Base-by-base conservation (phyloP, 2,888 invertebrate genomes). In the Eucriotettix oculatus region DNA sequence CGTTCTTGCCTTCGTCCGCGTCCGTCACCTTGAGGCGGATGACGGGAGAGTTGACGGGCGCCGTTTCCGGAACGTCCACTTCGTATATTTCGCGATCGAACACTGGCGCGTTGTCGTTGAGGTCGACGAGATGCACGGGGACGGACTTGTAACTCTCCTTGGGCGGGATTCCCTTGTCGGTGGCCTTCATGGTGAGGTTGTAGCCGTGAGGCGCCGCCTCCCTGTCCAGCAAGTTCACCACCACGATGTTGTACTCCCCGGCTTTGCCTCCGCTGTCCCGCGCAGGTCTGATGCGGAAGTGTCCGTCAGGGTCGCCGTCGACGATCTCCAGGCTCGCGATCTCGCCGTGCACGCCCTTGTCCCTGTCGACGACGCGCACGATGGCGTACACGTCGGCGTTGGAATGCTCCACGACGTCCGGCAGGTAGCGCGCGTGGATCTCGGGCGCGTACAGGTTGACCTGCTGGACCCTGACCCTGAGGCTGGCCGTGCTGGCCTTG, bases 311-410 rank as follows among this genome's bases (percentile, higher is more conserved):
- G 73, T 94, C 93, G 0, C 95, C 94, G 64, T 88, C 89, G 9
- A 90, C 85, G 61, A 96, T 91, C 67, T 90, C 90, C 55, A 94
- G 74, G 54, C 79, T 79, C 58, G 83, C 84, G 55, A 96, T 87
- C 70, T 88, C 80, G 0, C 96, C 96, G 73, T 92, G 90, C 29
- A 84, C 78, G 1, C 93, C 95, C 53, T 77, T 76, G 72, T 97
- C 97, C 59, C 81, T 80, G 72, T 96, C 96, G 10, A 80, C 79
- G 1, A 91, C 90, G 62, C 83, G 83, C 1, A 96, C 84, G 59
- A 96, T 90, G 7, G 95, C 96, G 72, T 92, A 94, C 62, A 95
- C 84, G 70, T 88, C 87, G 0, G 87, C 84, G 65, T 86, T 85
- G 1, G 89, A 84, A 68, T 89, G 86, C 69, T 91, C 90, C 9